Base-by-base conservation (phyloP, 2,888 invertebrate species). In the Cheilosia grossa region DNA sequence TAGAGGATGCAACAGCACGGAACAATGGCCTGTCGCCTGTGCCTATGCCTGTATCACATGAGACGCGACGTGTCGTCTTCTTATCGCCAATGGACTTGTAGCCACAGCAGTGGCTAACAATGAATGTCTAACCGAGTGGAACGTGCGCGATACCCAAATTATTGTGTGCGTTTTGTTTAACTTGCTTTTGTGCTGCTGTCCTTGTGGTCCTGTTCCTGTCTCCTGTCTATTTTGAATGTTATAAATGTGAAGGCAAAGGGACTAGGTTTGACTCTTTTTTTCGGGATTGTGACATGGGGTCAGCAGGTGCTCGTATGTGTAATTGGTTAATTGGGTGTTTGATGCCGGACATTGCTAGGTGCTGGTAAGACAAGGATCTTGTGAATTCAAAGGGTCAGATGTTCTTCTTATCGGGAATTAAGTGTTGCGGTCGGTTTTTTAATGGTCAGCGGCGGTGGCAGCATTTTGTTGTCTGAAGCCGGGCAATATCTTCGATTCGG, bases 271-370 rank as follows among this genome's bases (percentile, higher is more conserved):
- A 67, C 58, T 74, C 58, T 33, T 77, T 27, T 21, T 66, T 66
- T 51, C 2, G 21, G 30, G 51, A 51, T n/a, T 42, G 56, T 64
- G 66, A 80, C 74, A 79, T 56, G 66, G 59, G 70, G 47, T 80
- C 66, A 70, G 85, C 85, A 85, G 81, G 85, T 85, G 85, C 75
- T 72, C 63, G 59, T 75, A 72, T 72, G 64, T 70, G 70, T 81
- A 85, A 85, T 81, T 81, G 85, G 85, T 67, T 85, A 85, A 85
- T 81, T 85, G 81, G 81, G 81, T 72, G 81, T 37, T 66, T 17
- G 61, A 53, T 64, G 70, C 51, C 42, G 51, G 72, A 47, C 54
- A 59, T 37, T n/a, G 58, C 42, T 66, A 10, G 51, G 17, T 70
- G 66, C 30, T 44, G 17, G 24, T 44, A 49, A 64, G 67, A 56